A percentile compares a stretch with the other conserved stretches of the same genome.
phyloP scores from a whole-genome alignment of 2,888 invertebrate species.

The Synergus laeviventris region DNA sequence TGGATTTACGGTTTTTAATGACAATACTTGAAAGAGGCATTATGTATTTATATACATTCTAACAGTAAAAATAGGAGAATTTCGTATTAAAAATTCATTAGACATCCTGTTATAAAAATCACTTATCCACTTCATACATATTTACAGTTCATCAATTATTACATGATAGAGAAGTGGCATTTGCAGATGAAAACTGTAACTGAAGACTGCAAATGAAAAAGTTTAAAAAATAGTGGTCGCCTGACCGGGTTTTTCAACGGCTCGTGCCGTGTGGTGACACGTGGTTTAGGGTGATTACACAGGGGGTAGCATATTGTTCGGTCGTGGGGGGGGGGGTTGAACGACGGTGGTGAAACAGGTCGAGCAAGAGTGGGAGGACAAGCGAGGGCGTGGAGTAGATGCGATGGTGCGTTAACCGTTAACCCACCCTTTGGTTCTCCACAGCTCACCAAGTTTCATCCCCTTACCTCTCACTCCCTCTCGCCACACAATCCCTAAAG shows the following conservation, averaged over 20 bases:
- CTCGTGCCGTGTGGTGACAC: constrained; percentile 60
- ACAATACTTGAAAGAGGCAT: no score
- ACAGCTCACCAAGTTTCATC: constrained; percentile 37
- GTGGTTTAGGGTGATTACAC: constrained; percentile 70
- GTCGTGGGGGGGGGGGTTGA: constrained; percentile 49
- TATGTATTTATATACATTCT: no score
- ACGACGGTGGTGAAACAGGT: constrained; percentile 51
- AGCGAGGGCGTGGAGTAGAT: constrained; percentile 62
- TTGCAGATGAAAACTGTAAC: constrained; percentile 11
- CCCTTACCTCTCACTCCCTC: constrained; percentile 41
- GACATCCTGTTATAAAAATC: no score
- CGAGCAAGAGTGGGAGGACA: constrained; percentile 56
- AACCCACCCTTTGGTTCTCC: constrained; percentile 40
- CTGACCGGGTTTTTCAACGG: constrained; percentile 64
- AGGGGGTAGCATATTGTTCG: constrained; percentile 68
- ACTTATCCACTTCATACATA: no score
- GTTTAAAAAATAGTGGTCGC: constrained; percentile 60
- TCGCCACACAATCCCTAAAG: constrained; percentile 29
- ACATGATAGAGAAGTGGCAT: neutral
- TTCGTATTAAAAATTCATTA: no score
- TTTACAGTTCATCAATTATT: neutral
- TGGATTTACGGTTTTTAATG: no score
- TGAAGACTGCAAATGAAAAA: constrained; percentile 46
- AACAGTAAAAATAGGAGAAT: no score
- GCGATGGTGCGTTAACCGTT: constrained; percentile 65